Evolutionary conservation across 2,888 invertebrate species (phyloP), one percentile per base, ranked within the genome.

Genomic region (Drosophila robusta): DNA sequence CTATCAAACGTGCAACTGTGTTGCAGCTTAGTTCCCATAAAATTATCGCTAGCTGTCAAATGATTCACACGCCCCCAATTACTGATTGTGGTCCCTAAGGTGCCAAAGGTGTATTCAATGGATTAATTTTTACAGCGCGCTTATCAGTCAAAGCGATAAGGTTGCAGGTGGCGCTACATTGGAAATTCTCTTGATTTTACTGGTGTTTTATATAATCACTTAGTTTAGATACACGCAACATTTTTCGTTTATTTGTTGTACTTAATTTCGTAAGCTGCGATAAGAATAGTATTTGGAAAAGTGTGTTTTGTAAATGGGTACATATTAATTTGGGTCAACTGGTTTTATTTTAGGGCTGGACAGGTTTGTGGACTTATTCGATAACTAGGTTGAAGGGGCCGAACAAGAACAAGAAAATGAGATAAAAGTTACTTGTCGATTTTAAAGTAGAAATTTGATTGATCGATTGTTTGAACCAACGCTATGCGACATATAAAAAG

Each of bases 21-120:
- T 54, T 47, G 8, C 24, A 55, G n/a, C 41, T 64, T 29, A 39
- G 9, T 32, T 34, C 5, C 16, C 26, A 18, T 16, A n/a, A 18
- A 11, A 45, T 58, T 62, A 58, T 58, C 29, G 24, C 58, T 50
- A 56, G 32, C 50, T 24, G 41, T 18, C 46, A 57, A 47, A 14
- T 68, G 78, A 81, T 26, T 87, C 88, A 75, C 55, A 55, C 42
- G 70, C 63, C 86, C 77, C 71, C 70, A 73, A 87, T 79, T 76
- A 66, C 62, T 73, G 69, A 81, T 75, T 70, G 36, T 44, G 51
- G 29, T 49, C 38, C 51, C 39, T 42, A 50, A 18, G 18, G 18
- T 18, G 32, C 29, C 41, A 24, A 50, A 44, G 11, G 34, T 34
- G 29, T 65, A 58, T 56, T 64, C 61, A 36, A 29, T 55, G 66